Percentiles rank a stretch among this genome's conserved stretches.
Conservation (phyloP, 2,113 vertebrate species). For the Spea multiplicata region DNA sequence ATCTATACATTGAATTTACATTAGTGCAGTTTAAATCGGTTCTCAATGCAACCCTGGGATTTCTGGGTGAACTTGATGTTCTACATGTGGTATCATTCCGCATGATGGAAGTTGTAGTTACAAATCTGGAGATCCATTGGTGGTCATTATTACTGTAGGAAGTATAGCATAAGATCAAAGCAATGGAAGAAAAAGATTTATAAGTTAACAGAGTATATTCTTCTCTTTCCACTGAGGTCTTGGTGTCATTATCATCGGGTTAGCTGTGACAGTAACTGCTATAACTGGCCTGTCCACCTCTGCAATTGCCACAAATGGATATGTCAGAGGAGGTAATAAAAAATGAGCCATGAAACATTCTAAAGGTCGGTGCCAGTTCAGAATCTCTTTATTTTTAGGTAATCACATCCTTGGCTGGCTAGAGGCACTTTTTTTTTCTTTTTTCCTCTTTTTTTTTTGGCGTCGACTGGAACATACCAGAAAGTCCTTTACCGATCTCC, state of each 20-base stretch:
- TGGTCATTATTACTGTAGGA: too few species aligned
- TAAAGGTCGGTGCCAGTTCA: conserved; percentile 54
- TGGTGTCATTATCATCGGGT: conserved; percentile 65
- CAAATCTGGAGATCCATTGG: too few species aligned
- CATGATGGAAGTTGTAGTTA: too few species aligned
- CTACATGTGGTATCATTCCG: too few species aligned
- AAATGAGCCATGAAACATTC: conserved; percentile 49
- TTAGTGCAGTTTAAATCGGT: too few species aligned
- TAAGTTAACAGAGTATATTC: conserved; percentile 57
- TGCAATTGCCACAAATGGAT: conserved; percentile 69
- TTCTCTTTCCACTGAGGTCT: conserved; percentile 64
- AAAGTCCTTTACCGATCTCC: not conserved
- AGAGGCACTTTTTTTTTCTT: not conserved
- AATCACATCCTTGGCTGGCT: conserved; percentile 50
- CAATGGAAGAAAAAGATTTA: conserved; percentile 28
- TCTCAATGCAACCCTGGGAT: too few species aligned
- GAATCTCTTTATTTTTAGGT: conserved; percentile 58
- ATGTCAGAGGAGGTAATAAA: conserved; percentile 68
- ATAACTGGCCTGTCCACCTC: conserved; percentile 67
- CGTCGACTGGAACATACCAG: conserved; percentile 28
- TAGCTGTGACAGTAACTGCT: conserved; percentile 65
- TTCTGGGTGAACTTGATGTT: too few species aligned
- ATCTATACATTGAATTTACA: too few species aligned
- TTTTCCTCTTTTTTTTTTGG: conserved; percentile 30
- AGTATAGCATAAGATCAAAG: too few species aligned